These are phyloP conservation scores for Catocala fraxini DNA, from an alignment of 2,888 invertebrate genomes.

Conservation along the genomic window DNA sequence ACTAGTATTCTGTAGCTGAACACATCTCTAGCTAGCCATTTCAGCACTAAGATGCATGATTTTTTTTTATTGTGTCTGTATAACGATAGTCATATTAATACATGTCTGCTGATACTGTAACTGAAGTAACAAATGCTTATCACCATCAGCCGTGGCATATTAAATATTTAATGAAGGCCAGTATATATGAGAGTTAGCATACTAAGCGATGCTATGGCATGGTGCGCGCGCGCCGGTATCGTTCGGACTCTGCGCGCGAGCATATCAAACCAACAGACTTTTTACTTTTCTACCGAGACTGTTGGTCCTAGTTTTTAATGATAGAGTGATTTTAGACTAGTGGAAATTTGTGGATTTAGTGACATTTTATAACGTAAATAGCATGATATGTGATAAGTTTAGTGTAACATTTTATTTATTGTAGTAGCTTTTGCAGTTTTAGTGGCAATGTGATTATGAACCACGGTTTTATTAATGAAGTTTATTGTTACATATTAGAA, in stretches of 20 bases:
- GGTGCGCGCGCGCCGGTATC: slow-evolving; percentile 7
- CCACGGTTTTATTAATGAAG: too few relatives aligned
- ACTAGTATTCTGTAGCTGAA: too few relatives aligned
- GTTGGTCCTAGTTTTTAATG: not conserved
- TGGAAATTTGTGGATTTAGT: too few relatives aligned
- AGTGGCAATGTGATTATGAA: too few relatives aligned
- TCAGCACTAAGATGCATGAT: too few relatives aligned
- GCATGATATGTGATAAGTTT: too few relatives aligned
- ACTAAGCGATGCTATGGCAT: not conserved
- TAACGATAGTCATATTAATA: not conserved
- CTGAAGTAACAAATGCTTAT: slow-evolving; percentile 22
- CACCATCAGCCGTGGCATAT: slow-evolving; percentile 18
- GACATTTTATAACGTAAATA: too few relatives aligned
- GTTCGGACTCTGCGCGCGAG: not conserved
- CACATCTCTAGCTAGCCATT: too few relatives aligned
- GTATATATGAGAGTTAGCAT: slow-evolving; percentile 12
- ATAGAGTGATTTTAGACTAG: not conserved
- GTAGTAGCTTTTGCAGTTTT: too few relatives aligned
- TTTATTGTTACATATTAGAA: too few relatives aligned
- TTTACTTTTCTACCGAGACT: too few relatives aligned
- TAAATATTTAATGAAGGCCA: slow-evolving; percentile 35
- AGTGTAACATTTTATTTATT: too few relatives aligned
- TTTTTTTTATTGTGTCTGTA: not conserved
- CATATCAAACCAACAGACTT: not conserved
- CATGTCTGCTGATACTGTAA: not conserved